phyloP scores from a whole-genome alignment of 1,140 invertebrate genomes.

The Mizuhopecten yessoensis region DNA sequence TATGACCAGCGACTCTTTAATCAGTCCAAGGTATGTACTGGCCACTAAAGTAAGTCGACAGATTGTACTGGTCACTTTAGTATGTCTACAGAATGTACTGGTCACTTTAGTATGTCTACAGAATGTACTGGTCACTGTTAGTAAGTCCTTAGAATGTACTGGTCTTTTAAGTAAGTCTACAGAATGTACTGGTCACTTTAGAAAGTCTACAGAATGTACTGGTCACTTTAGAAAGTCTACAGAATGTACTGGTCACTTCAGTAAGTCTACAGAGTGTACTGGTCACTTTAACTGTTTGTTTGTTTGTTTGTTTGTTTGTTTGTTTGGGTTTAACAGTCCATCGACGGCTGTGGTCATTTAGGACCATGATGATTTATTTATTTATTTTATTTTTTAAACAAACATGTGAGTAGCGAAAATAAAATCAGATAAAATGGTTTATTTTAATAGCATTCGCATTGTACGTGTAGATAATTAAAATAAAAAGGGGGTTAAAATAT shows the following conservation, averaged over 20 bases:
- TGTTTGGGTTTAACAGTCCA: too few species aligned
- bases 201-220: neutral
- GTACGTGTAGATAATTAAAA: too few species aligned
- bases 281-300: too few species aligned
- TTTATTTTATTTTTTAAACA: too few species aligned
- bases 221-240: neutral
- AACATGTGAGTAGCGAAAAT: too few species aligned
- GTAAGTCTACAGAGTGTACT: neutral
- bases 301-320: too few species aligned
- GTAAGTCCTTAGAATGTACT: neutral
- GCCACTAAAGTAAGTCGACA: neutral
- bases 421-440: too few species aligned
- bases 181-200: neutral
- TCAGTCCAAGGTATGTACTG: constrained; percentile 88
- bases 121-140: neutral
- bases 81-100: neutral
- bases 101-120: neutral
- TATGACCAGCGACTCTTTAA: constrained; percentile 99
- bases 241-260: too few species aligned
- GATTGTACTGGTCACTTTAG: neutral
- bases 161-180: neutral
- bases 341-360: too few species aligned
- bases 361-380: too few species aligned
- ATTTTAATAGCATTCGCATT: too few species aligned
- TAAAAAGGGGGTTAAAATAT: too few species aligned